Conservation (phyloP, 2,113 vertebrate genomes). For the Mionectes macconnelli region DNA sequence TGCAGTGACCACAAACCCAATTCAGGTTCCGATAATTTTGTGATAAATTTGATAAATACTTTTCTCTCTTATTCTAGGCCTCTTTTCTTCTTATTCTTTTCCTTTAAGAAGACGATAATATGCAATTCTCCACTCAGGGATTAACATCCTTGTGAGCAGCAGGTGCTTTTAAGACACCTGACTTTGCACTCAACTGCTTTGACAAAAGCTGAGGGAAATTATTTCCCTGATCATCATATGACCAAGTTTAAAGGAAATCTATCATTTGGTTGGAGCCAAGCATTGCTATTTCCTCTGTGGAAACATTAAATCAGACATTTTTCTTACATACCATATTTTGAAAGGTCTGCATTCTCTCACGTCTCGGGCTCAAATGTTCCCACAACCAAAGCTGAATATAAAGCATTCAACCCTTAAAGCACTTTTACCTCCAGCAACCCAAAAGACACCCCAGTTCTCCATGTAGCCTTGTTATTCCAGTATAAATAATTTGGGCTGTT, state of each 20-base stretch:
- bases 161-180: background rate
- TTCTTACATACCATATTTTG: constrained; percentile 33
- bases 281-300: constrained; percentile 45
- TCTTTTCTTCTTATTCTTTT: background rate
- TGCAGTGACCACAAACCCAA: background rate
- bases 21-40: background rate
- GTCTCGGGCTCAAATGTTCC: constrained; percentile 38
- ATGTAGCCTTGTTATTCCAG: constrained; percentile 1
- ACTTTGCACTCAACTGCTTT: background rate
- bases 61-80: background rate
- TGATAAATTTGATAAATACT: background rate
- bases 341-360: constrained; percentile 55
- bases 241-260: constrained; percentile 23
- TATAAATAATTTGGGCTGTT: constrained; percentile 7
- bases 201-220: background rate
- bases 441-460: background rate
- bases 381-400: constrained; percentile 27
- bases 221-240: constrained; percentile 7
- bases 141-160: background rate
- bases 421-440: constrained; percentile 6
- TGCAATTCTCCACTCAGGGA: background rate
- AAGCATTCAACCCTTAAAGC: background rate
- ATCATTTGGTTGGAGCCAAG: constrained; percentile 31
- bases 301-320: constrained; percentile 60
- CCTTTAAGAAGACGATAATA: background rate